These are phyloP conservation scores for Steatocranus sp. DNA, from an alignment of 2,797 vertebrate species.

Conservation along the genomic window DNA sequence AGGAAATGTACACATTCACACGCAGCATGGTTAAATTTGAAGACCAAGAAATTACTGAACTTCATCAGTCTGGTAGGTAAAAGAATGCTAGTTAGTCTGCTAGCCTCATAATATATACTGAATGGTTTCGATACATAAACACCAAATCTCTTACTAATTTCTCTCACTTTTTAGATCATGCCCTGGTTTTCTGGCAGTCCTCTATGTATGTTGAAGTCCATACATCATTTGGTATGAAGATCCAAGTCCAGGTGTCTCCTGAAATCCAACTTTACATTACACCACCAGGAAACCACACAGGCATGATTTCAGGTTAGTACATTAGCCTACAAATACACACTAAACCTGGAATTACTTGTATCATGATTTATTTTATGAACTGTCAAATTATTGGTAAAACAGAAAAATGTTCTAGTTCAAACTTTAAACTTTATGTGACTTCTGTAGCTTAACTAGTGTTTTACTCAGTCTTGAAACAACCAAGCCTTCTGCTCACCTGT, in stretches of 20 bases:
- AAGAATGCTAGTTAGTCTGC: fast-evolving
- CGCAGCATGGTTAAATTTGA: conserved; percentile 33
- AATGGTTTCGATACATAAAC: fast-evolving
- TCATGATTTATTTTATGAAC: background rate
- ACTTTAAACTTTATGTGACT: background rate
- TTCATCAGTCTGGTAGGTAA: conserved; percentile 63
- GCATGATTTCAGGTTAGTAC: conserved; percentile 52
- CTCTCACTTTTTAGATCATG: conserved; percentile 43
- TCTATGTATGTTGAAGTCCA: conserved; percentile 69
- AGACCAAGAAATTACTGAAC: conserved; percentile 45
- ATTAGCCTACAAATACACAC: background rate
- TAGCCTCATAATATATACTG: background rate
- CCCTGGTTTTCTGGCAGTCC: conserved; percentile 72
- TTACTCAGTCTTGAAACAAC: background rate
- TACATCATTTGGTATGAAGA: conserved; percentile 61
- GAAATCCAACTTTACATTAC: conserved; percentile 69
- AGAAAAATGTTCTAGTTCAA: background rate
- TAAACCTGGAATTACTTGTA: background rate
- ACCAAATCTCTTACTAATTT: background rate
- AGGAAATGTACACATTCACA: conserved; percentile 65
- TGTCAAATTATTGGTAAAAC: background rate
- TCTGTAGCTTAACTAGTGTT: background rate
- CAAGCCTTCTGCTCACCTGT: background rate
- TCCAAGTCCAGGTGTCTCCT: conserved; percentile 69
- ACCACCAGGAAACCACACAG: conserved; percentile 7